These are phyloP conservation scores for Arenaria interpres DNA, from an alignment of 2,113 vertebrate genomes.

Conservation along the genomic window DNA sequence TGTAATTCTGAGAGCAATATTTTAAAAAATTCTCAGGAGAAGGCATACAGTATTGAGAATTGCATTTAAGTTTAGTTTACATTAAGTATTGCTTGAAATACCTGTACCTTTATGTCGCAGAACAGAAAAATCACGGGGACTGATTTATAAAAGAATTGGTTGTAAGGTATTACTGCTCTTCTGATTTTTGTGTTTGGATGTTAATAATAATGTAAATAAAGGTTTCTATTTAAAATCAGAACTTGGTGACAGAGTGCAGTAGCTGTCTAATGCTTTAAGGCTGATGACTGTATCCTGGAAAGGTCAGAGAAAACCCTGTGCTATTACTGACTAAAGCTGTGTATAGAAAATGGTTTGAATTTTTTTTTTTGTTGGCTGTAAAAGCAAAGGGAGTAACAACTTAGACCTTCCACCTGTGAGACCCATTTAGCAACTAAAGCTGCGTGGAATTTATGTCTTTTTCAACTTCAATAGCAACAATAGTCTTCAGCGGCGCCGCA, in stretches of 20 bases:
- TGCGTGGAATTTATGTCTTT: not conserved
- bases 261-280: not conserved
- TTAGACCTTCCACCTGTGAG: fast-evolving
- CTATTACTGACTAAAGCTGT: not conserved
- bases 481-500: not conserved
- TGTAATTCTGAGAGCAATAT: slow-evolving; percentile 79
- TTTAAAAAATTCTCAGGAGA: slow-evolving; percentile 75
- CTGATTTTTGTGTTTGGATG: slow-evolving; percentile 82
- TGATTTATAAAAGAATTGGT: slow-evolving; percentile 73
- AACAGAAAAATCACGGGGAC: slow-evolving; percentile 41
- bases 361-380: not conserved
- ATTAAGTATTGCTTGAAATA: slow-evolving; percentile 68
- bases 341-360: not conserved
- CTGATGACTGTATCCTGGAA: not conserved
- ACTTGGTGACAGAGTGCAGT: not conserved
- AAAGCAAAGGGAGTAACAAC: not conserved
- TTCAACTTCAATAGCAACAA: not conserved
- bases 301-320: not conserved
- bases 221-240: slow-evolving; percentile 93
- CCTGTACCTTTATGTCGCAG: slow-evolving; percentile 57
- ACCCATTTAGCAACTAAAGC: not conserved
- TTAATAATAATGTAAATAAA: slow-evolving; percentile 98
- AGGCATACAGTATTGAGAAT: slow-evolving; percentile 70
- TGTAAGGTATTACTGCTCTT: slow-evolving; percentile 83
- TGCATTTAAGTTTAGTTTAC: slow-evolving; percentile 73